Conservation (phyloP, 2,113 vertebrate genomes). For the Zapus hudsonius region DNA sequence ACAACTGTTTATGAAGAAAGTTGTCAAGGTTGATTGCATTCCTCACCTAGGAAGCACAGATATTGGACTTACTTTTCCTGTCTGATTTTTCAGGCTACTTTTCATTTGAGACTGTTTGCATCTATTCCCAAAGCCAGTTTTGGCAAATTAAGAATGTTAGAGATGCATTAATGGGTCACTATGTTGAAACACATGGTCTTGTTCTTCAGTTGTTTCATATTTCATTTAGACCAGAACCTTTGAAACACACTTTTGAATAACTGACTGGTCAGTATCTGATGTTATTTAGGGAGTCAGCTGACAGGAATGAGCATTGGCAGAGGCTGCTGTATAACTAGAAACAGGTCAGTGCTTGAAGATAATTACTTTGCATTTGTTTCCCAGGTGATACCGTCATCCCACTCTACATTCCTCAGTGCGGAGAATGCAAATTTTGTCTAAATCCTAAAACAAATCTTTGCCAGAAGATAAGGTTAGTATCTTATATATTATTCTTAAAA, state of each 20-base stretch:
- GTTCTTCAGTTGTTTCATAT: not conserved
- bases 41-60: constrained; percentile 27
- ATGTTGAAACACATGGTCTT: not conserved
- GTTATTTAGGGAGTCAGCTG: not conserved
- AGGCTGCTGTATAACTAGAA: not conserved
- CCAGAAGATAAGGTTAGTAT: constrained; percentile 89
- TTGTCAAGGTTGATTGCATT: not conserved
- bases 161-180: not conserved
- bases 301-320: not conserved
- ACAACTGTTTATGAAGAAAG: not conserved
- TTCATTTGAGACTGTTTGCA: constrained; percentile 15
- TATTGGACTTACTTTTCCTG: not conserved
- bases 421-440: constrained; percentile 90
- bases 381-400: constrained; percentile 90
- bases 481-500: constrained; percentile 43
- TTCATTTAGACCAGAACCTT: constrained; percentile 31
- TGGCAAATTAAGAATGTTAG: constrained; percentile 2
- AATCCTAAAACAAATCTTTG: constrained; percentile 91
- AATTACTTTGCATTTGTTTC: constrained; percentile 31
- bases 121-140: constrained; percentile 37
- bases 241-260: not conserved
- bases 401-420: constrained; percentile 89
- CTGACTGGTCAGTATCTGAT: not conserved
- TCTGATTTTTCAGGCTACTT: constrained; percentile 12
- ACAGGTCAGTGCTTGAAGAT: not conserved